phyloP scores from a whole-genome alignment of 2,797 vertebrate genomes.

The Pseudomugil tenellus region DNA sequence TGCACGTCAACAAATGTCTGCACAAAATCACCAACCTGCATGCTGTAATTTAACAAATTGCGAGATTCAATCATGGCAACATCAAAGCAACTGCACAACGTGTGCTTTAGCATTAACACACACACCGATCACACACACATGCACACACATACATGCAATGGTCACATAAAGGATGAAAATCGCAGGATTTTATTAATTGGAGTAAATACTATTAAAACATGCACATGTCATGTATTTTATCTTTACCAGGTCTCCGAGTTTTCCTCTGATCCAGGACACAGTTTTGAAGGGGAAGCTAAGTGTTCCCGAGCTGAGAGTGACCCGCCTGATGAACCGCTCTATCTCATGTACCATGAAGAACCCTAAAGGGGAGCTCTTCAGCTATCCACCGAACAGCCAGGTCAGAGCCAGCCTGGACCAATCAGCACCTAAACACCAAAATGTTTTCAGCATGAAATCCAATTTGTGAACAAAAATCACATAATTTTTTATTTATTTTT shows the following conservation, averaged over 20 bases:
- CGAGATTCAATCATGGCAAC: not conserved
- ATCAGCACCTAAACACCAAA: not conserved
- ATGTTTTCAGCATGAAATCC: constrained; percentile 2
- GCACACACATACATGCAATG: too few relatives aligned
- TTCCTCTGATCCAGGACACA: constrained; percentile 95
- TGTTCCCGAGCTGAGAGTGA: constrained; percentile 92
- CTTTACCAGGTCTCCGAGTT: constrained; percentile 92
- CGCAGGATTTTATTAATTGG: not conserved
- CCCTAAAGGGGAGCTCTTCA: constrained; percentile 94
- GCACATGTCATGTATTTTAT: constrained; percentile 10
- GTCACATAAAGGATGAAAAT: not conserved
- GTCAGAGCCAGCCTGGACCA: constrained; percentile 68
- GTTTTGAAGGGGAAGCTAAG: constrained; percentile 94
- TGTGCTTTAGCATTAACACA: not conserved
- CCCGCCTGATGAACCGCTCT: constrained; percentile 96
- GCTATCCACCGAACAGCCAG: constrained; percentile 94
- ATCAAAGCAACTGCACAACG: not conserved
- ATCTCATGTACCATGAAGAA: constrained; percentile 98
- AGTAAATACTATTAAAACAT: not conserved
- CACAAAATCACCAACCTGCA: not conserved
- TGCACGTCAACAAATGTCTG: constrained; percentile 1
- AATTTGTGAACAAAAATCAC: not conserved
- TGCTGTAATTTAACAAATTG: not conserved
- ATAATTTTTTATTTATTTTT: not conserved
- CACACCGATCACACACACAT: too few relatives aligned